Evolutionary conservation across 2,113 vertebrate genomes (phyloP).

Genomic region (Verasper variegatus): DNA sequence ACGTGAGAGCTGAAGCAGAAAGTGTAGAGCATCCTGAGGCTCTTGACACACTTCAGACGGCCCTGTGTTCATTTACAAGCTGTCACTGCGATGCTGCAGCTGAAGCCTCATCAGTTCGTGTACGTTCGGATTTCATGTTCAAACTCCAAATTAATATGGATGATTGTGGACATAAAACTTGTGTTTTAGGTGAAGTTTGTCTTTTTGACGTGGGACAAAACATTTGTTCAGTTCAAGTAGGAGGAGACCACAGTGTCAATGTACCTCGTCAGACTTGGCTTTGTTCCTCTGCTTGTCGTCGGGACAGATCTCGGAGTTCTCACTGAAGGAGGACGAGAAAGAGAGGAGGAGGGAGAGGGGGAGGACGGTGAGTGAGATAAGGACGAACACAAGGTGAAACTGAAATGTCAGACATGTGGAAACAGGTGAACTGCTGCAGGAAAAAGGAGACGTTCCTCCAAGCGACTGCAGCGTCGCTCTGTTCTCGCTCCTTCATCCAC

Average conservation of each 20-base stretch:
- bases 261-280: constrained; percentile 85
- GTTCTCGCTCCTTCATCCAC: background rate
- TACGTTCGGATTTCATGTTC: background rate
- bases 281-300: constrained; percentile 89
- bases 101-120: background rate
- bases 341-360: background rate
- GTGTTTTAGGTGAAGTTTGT: background rate
- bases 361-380: constrained; percentile 12
- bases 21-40: background rate
- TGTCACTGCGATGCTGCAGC: background rate
- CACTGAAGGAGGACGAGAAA: constrained; percentile 77
- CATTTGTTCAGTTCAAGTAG: background rate
- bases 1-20: constrained; percentile 24
- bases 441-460: background rate
- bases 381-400: constrained; percentile 32
- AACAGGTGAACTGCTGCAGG: constrained; percentile 29
- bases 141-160: background rate
- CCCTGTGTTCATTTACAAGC: background rate
- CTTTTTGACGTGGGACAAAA: background rate
- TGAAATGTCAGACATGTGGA: constrained; percentile 45
- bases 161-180: background rate
- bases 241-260: background rate
- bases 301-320: constrained; percentile 82
- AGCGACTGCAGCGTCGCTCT: background rate
- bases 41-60: background rate